A percentile compares a stretch with the other conserved stretches of the same genome.
These are phyloP conservation scores for Pyralis farinalis DNA, from an alignment of 2,888 invertebrate genomes.

Conservation along the genomic window DNA sequence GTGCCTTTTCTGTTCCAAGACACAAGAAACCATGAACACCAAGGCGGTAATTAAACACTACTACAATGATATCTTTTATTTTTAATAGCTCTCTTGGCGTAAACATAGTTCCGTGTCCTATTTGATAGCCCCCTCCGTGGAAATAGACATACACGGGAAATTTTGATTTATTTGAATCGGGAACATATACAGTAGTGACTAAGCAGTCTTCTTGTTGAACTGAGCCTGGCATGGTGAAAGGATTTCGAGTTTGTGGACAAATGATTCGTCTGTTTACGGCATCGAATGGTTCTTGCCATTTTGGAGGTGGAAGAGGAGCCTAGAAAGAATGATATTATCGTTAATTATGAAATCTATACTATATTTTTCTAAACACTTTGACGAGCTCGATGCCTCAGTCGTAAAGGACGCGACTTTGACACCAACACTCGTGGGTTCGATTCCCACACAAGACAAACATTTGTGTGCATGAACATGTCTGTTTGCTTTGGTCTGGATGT, in stretches of 20 bases:
- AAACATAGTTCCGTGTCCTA: constrained; percentile 40
- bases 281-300: constrained; percentile 33
- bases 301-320: constrained; percentile 41
- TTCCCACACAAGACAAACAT: too few relatives aligned
- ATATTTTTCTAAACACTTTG: too few relatives aligned
- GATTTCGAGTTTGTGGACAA: constrained; percentile 32
- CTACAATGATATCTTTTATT: constrained; percentile 35
- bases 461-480: too few relatives aligned
- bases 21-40: constrained; percentile 49
- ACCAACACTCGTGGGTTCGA: too few relatives aligned
- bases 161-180: constrained; percentile 32
- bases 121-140: constrained; percentile 61
- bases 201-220: constrained; percentile 49
- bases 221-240: neutral
- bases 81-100: constrained; percentile 31
- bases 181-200: constrained; percentile 48
- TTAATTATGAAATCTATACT: too few relatives aligned
- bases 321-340: too few relatives aligned
- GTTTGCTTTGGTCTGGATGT: too few relatives aligned
- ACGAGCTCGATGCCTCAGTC: too few relatives aligned
- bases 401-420: too few relatives aligned
- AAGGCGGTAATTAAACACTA: constrained; percentile 51
- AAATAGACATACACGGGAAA: constrained; percentile 58
- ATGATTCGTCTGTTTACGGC: constrained; percentile 27
- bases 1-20: constrained; percentile 45